A percentile compares a stretch with the other conserved stretches of the same genome.
Conservation (phyloP, 2,888 invertebrate species). For the Formica aserva region DNA sequence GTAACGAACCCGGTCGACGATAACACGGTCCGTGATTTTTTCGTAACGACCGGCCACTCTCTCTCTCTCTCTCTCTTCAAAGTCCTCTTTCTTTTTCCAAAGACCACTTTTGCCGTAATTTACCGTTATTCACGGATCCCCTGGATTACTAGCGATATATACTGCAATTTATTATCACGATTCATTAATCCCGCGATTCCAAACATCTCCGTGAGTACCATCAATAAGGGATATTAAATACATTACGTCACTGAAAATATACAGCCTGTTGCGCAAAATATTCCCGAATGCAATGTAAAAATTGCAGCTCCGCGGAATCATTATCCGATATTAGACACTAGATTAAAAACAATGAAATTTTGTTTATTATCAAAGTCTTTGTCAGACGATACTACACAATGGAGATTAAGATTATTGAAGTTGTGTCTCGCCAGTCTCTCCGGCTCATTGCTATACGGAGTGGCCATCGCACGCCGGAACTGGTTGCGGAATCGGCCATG, state of each 20-base stretch:
- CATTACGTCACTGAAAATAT: conserved; percentile 19
- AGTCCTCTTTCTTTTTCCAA: conserved; percentile 15
- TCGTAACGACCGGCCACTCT: conserved; percentile 60
- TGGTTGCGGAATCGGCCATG: conserved; percentile 48
- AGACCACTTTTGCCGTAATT: neutral
- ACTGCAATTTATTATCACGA: neutral
- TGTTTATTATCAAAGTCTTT: neutral
- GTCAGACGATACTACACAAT: neutral
- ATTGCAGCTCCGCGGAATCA: neutral
- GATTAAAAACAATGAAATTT: neutral
- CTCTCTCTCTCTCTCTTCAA: conserved; percentile 40
- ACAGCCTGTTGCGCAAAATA: conserved; percentile 8
- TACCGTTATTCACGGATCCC: neutral
- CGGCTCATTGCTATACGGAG: conserved; percentile 26
- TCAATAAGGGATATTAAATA: neutral
- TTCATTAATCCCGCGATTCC: conserved; percentile 14
- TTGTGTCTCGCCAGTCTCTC: conserved; percentile 1
- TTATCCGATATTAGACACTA: neutral
- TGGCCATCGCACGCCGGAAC: conserved; percentile 50
- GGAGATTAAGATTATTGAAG: conserved; percentile 5
- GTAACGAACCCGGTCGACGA: conserved; percentile 61
- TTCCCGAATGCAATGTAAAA: neutral
- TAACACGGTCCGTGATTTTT: conserved; percentile 69
- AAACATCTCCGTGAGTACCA: neutral
- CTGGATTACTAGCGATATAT: neutral